A percentile compares a stretch with the other conserved stretches of the same genome.
phyloP scores from a whole-genome alignment of 2,888 invertebrate species.

The Lamellibrachia columna region DNA sequence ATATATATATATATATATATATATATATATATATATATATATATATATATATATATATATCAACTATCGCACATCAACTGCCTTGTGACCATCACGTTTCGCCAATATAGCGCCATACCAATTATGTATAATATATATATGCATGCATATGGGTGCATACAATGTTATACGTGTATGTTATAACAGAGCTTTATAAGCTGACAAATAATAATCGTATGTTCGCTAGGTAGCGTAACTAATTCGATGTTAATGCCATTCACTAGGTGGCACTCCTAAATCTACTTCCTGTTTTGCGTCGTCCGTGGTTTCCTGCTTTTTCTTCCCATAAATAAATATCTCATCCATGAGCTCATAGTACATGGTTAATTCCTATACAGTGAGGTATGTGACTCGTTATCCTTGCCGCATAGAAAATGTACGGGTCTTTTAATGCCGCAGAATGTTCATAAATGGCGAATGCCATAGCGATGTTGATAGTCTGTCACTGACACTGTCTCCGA shows the following conservation, averaged over 20 bases:
- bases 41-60: no score
- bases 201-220: background rate
- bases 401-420: background rate
- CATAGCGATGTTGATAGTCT: no score
- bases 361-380: background rate
- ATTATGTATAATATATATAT: constrained; percentile 22
- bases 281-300: constrained; percentile 16
- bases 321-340: background rate
- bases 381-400: background rate
- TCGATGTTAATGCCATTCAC: background rate
- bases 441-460: no score
- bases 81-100: no score
- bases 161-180: no score
- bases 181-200: background rate
- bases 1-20: no score
- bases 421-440: no score
- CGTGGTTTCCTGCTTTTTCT: background rate
- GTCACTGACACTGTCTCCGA: no score
- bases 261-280: background rate
- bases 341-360: background rate
- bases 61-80: no score
- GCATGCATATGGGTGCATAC: no score
- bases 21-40: no score
- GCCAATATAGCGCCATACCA: no score
- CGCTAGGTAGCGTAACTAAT: background rate